phyloP scores from a whole-genome alignment of 2,888 invertebrate genomes.

The Aphelenchoides bicaudatus region DNA sequence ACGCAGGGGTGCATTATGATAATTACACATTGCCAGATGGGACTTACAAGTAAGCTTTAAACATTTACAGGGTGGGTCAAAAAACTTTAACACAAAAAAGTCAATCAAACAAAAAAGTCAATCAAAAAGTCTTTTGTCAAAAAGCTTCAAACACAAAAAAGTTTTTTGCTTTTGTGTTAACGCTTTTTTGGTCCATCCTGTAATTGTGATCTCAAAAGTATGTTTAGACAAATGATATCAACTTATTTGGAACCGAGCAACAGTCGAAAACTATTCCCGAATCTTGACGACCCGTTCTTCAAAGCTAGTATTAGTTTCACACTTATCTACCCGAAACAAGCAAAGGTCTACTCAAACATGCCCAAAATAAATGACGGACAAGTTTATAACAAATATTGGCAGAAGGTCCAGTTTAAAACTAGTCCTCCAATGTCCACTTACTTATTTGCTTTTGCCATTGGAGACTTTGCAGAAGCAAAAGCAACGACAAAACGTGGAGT shows the following conservation, averaged over 20 bases:
- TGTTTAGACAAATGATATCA: not conserved
- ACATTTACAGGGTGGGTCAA: too few species aligned
- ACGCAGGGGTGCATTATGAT: too few species aligned
- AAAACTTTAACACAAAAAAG: too few species aligned
- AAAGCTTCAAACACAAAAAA: too few species aligned
- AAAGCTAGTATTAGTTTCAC: not conserved
- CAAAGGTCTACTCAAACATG: not conserved
- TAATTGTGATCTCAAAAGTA: too few species aligned
- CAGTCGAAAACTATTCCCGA: not conserved
- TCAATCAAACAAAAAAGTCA: too few species aligned
- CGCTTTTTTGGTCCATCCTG: too few species aligned
- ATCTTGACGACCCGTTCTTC: not conserved
- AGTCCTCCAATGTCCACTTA: not conserved
- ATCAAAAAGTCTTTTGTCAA: too few species aligned
- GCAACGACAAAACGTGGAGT: not conserved
- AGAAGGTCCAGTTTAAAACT: not conserved
- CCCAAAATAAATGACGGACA: not conserved
- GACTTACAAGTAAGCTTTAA: too few species aligned
- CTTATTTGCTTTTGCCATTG: constrained; percentile 2
- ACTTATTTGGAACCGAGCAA: not conserved
- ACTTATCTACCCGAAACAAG: not conserved
- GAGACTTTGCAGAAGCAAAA: not conserved
- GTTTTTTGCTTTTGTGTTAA: too few species aligned
- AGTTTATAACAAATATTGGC: not conserved
- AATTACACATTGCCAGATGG: too few species aligned